phyloP scores from a whole-genome alignment of 2,113 vertebrate species.

The Lampris incognitus region DNA sequence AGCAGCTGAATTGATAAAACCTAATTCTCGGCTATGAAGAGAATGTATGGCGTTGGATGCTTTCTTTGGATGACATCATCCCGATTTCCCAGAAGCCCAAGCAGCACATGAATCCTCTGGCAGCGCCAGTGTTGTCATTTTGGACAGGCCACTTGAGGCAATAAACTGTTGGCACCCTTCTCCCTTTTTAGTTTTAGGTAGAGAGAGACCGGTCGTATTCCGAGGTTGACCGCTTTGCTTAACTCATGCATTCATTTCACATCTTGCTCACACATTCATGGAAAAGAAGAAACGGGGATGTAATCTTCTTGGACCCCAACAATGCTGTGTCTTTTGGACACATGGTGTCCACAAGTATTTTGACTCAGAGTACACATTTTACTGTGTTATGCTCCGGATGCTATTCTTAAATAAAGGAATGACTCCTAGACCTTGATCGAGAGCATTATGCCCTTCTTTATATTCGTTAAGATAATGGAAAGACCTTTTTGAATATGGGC shows the following conservation, averaged over 20 bases:
- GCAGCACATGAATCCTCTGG: slow-evolving; percentile 8
- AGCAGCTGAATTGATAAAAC: slow-evolving; percentile 37
- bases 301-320: neutral
- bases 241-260: too few species aligned
- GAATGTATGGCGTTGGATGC: slow-evolving; percentile 43
- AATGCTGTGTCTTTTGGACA: neutral
- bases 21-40: slow-evolving; percentile 40
- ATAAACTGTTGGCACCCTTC: slow-evolving; percentile 11
- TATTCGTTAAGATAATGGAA: slow-evolving; percentile 43
- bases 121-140: slow-evolving; percentile 9
- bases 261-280: too few species aligned
- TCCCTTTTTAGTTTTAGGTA: neutral
- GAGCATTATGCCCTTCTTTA: neutral
- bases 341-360: too few species aligned
- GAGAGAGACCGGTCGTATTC: neutral
- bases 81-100: slow-evolving; percentile 4
- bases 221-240: too few species aligned
- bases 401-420: neutral
- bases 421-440: neutral
- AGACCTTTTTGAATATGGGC: slow-evolving; percentile 2
- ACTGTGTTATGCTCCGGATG: neutral
- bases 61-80: slow-evolving; percentile 38
- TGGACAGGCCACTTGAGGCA: slow-evolving; percentile 23
- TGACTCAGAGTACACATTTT: neutral
- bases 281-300: neutral